phyloP scores from a whole-genome alignment of 2,888 invertebrate species.

The Orchestes rusci region DNA sequence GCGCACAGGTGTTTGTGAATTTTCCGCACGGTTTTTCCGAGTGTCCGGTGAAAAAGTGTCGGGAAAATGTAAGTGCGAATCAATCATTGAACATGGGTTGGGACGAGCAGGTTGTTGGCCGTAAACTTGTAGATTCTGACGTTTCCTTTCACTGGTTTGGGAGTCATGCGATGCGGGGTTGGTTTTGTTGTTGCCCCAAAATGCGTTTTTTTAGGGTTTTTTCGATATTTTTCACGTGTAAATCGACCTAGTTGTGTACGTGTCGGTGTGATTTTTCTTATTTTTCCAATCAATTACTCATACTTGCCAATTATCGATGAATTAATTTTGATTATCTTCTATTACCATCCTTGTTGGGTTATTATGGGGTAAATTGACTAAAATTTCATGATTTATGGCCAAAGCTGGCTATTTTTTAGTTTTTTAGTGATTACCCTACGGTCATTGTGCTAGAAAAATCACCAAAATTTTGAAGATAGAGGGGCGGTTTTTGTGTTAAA shows the following conservation, averaged over 20 bases:
- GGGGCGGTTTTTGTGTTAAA: no score
- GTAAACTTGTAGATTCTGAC: conserved; percentile 39
- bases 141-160: conserved; percentile 37
- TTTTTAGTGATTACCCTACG: no score
- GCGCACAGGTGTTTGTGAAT: conserved; percentile 22
- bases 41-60: conserved; percentile 12
- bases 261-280: not conserved
- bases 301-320: no score
- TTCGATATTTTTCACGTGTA: no score
- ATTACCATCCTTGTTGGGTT: no score
- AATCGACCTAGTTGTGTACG: not conserved
- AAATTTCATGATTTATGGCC: no score
- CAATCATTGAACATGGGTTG: conserved; percentile 10
- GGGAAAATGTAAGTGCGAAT: conserved; percentile 17
- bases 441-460: no score
- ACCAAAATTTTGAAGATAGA: no score
- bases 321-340: no score
- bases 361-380: not conserved
- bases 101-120: conserved; percentile 38
- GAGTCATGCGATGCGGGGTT: conserved; percentile 23
- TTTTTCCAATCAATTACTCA: no score
- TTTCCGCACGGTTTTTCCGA: conserved; percentile 10
- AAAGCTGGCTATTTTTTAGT: no score
- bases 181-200: conserved; percentile 14
- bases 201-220: conserved; percentile 9